phyloP scores from a whole-genome alignment of 2,888 invertebrate species.

The Hydraecia micacea region DNA sequence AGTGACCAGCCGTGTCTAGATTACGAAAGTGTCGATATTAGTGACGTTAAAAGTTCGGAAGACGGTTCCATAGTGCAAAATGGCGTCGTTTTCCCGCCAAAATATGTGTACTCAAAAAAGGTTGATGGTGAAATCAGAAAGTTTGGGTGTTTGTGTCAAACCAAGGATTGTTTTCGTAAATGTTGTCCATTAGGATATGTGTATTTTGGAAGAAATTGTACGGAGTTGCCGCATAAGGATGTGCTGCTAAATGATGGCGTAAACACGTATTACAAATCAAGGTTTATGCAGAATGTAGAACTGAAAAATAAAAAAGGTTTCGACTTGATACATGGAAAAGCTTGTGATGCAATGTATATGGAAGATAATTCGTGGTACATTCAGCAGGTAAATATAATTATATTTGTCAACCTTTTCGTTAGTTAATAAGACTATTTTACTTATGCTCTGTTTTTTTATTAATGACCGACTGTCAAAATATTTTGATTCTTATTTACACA shows the following conservation, averaged over 20 bases:
- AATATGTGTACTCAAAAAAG: slow-evolving; percentile 74
- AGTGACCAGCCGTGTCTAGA: slow-evolving; percentile 71
- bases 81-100: slow-evolving; percentile 73
- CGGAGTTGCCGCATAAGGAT: slow-evolving; percentile 66
- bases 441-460: neutral
- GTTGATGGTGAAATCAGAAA: slow-evolving; percentile 72
- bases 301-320: slow-evolving; percentile 67
- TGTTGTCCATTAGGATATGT: slow-evolving; percentile 80
- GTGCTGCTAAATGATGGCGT: slow-evolving; percentile 70
- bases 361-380: slow-evolving; percentile 76
- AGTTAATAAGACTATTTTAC: neutral
- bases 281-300: slow-evolving; percentile 67
- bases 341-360: slow-evolving; percentile 69
- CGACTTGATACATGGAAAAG: slow-evolving; percentile 69
- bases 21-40: slow-evolving; percentile 75
- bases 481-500: neutral
- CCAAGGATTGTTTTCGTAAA: slow-evolving; percentile 79
- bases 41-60: slow-evolving; percentile 60
- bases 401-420: neutral
- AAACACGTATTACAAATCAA: slow-evolving; percentile 68
- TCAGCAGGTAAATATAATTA: slow-evolving; percentile 76
- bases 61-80: slow-evolving; percentile 71
- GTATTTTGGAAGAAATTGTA: slow-evolving; percentile 64
- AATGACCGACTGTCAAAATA: neutral
- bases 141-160: slow-evolving; percentile 81